phyloP scores from a whole-genome alignment of 2,888 invertebrate genomes.

The Nemurella pictetii region DNA sequence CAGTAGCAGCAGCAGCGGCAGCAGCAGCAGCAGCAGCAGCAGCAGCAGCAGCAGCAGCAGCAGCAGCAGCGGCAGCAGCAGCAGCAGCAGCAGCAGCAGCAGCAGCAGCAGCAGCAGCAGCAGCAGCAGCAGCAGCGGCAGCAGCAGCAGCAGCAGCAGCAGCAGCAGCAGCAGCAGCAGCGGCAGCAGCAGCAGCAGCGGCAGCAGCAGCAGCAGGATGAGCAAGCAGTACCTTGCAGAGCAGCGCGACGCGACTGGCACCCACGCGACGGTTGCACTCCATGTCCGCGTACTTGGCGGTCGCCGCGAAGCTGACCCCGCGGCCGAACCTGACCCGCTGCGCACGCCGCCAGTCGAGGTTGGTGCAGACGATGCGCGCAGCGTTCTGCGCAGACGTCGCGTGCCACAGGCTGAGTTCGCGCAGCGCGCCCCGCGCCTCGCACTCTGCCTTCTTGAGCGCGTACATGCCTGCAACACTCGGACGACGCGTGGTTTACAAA shows the following conservation, averaged over 20 bases:
- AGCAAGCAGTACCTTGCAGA: background rate
- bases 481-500: too few species aligned
- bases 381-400: background rate
- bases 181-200: too few species aligned
- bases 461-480: background rate
- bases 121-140: too few species aligned
- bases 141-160: too few species aligned
- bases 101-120: too few species aligned
- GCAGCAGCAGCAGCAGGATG: too few species aligned
- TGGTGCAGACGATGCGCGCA: background rate
- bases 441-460: background rate
- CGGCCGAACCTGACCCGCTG: background rate
- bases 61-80: too few species aligned
- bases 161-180: too few species aligned
- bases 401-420: background rate
- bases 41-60: too few species aligned
- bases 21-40: too few species aligned
- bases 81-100: too few species aligned
- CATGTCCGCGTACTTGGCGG: background rate
- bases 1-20: too few species aligned
- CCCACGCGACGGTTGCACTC: background rate
- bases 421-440: background rate
- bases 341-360: background rate
- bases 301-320: background rate
- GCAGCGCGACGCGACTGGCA: background rate